A percentile compares a stretch with the other conserved stretches of the same genome.
These are phyloP conservation scores for Tortrix viridana DNA, from an alignment of 2,888 invertebrate genomes.

Conservation along the genomic window DNA sequence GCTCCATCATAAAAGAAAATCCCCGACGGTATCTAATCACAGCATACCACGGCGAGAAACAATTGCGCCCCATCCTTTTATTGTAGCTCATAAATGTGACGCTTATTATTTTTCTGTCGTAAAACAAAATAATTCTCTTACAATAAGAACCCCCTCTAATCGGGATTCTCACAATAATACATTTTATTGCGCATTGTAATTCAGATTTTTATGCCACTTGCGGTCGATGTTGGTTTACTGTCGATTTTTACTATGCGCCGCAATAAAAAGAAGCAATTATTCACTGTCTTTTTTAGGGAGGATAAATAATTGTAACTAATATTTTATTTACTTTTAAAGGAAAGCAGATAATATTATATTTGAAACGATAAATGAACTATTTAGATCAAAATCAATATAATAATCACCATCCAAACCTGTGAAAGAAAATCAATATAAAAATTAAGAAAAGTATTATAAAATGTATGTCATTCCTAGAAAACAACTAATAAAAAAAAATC, in stretches of 20 bases:
- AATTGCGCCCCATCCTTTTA: conserved; percentile 67
- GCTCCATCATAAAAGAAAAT: conserved; percentile 16
- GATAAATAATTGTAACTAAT: too few relatives aligned
- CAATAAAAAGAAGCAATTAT: conserved; percentile 10
- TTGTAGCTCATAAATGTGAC: conserved; percentile 69
- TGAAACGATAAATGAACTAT: too few relatives aligned
- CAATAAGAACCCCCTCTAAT: conserved; percentile 73
- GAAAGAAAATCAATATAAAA: too few relatives aligned
- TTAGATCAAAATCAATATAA: too few relatives aligned
- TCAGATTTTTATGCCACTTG: conserved; percentile 67
- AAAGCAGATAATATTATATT: too few relatives aligned
- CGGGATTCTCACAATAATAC: conserved; percentile 64
- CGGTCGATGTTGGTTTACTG: conserved; percentile 49
- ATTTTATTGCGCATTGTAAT: conserved; percentile 76
- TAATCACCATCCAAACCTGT: too few relatives aligned
- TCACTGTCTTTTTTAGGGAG: background rate
- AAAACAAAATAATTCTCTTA: conserved; percentile 79
- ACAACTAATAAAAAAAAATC: too few relatives aligned
- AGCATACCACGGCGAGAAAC: conserved; percentile 47
- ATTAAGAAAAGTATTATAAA: too few relatives aligned
- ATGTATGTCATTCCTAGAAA: too few relatives aligned
- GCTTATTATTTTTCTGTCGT: conserved; percentile 80
- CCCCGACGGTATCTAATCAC: conserved; percentile 40
- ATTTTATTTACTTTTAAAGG: too few relatives aligned
- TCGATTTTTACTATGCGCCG: conserved; percentile 25